A percentile compares a stretch with the other conserved stretches of the same genome.
Evolutionary conservation across 92 coral and sea anemone species (phyloP).

Genomic region (Chrysogorgia sp.): DNA sequence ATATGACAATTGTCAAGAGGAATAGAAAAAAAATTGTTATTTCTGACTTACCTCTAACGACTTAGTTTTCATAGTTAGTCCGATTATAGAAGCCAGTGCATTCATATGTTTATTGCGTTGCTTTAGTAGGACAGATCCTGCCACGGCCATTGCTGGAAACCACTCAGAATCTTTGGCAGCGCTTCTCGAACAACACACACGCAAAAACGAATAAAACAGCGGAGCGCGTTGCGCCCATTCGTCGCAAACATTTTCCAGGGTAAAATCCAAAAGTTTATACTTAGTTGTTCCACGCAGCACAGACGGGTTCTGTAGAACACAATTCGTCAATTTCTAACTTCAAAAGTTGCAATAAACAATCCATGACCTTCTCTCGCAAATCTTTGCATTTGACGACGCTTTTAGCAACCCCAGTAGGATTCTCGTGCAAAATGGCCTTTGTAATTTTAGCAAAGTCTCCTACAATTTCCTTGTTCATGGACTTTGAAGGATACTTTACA

Average conservation of each 20-base stretch:
- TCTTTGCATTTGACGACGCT: not conserved
- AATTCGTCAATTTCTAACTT: constrained; percentile 14
- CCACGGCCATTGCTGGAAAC: constrained; percentile 73
- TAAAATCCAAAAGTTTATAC: constrained; percentile 48
- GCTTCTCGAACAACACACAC: constrained; percentile 41
- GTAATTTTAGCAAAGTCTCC: constrained; percentile 16
- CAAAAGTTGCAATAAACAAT: constrained; percentile 1
- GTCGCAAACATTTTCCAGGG: constrained; percentile 44
- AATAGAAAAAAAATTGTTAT: too few relatives aligned
- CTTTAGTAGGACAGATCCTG: constrained; percentile 72
- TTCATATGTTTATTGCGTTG: constrained; percentile 72
- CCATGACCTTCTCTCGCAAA: not conserved
- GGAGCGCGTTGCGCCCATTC: constrained; percentile 77
- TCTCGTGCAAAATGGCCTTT: constrained; percentile 18
- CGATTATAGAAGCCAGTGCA: constrained; percentile 61
- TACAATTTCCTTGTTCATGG: not conserved
- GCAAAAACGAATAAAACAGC: constrained; percentile 62
- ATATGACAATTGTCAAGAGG: too few relatives aligned
- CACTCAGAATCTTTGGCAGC: constrained; percentile 37
- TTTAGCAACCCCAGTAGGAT: constrained; percentile 4
- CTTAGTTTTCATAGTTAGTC: constrained; percentile 54
- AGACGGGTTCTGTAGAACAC: constrained; percentile 21
- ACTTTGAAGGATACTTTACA: constrained; percentile 21
- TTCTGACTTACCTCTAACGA: constrained; percentile 65
- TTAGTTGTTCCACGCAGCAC: constrained; percentile 26